A percentile compares a stretch with the other conserved stretches of the same genome.
phyloP scores from a whole-genome alignment of 1,140 invertebrate genomes.

The Eriocheir sinensis region DNA sequence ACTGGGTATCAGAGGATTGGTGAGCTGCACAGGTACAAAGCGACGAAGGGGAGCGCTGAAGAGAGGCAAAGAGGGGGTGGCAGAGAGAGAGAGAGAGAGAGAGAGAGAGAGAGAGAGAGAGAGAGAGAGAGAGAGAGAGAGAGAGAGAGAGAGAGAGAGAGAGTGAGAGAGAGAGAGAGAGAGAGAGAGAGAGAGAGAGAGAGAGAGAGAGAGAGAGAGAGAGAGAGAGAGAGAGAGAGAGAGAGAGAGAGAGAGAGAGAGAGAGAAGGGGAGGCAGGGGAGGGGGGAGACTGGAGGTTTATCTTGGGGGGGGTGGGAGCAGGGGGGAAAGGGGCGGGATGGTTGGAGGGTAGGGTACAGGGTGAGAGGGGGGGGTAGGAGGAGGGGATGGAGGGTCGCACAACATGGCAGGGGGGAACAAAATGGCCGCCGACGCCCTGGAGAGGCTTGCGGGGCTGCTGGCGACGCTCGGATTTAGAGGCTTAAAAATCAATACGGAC shows the following conservation, averaged over 20 bases:
- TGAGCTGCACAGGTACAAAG: not conserved
- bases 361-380: not conserved
- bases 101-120: not conserved
- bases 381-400: not conserved
- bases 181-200: not conserved
- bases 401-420: slow-evolving; percentile 36
- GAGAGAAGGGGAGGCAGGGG: not conserved
- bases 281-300: not conserved
- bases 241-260: not conserved
- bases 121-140: not conserved
- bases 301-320: not conserved
- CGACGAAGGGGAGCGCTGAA: not conserved
- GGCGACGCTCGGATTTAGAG: not conserved
- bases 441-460: not conserved
- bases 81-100: not conserved
- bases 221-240: not conserved
- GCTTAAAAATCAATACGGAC: slow-evolving; percentile 55
- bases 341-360: not conserved
- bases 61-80: not conserved
- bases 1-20: not conserved
- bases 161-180: not conserved
- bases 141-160: not conserved
- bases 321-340: not conserved
- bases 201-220: not conserved
- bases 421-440: slow-evolving; percentile 15